phyloP scores from a whole-genome alignment of 30 jellyfish, hydroid and myxozoan genomes.

The Aurelia aurita complex sp. Pacific region DNA sequence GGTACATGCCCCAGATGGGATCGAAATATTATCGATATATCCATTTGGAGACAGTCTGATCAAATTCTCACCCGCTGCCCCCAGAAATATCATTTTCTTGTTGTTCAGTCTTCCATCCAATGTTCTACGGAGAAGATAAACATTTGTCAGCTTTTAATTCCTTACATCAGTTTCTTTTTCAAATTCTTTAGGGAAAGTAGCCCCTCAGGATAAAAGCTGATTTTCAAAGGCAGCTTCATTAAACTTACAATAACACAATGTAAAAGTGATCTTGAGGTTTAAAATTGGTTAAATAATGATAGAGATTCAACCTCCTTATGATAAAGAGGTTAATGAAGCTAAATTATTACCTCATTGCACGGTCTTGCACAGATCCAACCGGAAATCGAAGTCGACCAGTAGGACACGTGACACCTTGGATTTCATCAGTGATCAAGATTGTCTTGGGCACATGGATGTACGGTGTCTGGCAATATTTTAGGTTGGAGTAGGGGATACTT shows the following conservation, averaged over 20 bases:
- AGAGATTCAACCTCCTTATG: too few relatives aligned
- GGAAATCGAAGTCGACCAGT: constrained; percentile 46
- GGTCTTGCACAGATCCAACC: constrained; percentile 28
- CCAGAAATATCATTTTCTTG: constrained; percentile 47
- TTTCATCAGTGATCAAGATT: constrained; percentile 12
- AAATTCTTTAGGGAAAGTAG: too few relatives aligned
- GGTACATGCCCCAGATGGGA: constrained; percentile 88
- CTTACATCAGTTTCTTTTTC: too few relatives aligned
- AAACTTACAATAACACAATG: too few relatives aligned
- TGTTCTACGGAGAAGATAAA: constrained; percentile 31
- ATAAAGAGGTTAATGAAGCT: too few relatives aligned
- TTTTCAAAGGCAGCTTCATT: too few relatives aligned
- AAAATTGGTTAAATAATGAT: too few relatives aligned
- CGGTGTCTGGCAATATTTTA: constrained; percentile 6
- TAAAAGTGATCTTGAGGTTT: too few relatives aligned
- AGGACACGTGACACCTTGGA: constrained; percentile 41
- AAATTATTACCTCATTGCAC: constrained; percentile 9
- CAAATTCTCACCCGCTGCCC: constrained; percentile 73
- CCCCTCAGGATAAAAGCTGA: too few relatives aligned
- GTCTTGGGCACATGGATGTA: constrained; percentile 1
- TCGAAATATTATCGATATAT: constrained; percentile 66
- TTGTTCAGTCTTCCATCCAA: constrained; percentile 81
- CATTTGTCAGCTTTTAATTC: too few relatives aligned
- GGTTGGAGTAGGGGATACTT: not conserved
- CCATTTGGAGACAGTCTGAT: constrained; percentile 58